phyloP scores from a whole-genome alignment of 2,113 vertebrate species.

The Eretmodus cyanostictus region DNA sequence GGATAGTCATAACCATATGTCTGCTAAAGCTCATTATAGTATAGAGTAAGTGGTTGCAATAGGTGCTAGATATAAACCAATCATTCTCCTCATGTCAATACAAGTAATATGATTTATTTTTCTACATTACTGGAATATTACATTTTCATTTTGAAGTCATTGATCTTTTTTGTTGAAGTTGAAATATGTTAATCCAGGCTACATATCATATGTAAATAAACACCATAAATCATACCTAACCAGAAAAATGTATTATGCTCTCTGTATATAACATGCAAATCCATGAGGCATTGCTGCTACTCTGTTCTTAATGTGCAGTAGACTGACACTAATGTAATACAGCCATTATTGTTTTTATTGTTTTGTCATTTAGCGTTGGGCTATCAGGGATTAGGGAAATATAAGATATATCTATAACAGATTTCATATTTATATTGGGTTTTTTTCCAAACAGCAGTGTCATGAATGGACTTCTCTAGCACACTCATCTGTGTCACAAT shows the following conservation, averaged over 20 bases:
- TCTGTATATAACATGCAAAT: slow-evolving; percentile 40
- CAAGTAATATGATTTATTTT: slow-evolving; percentile 41
- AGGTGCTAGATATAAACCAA: slow-evolving; percentile 26
- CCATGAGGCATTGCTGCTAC: not conserved
- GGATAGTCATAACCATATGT: not conserved
- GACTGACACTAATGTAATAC: slow-evolving; percentile 19
- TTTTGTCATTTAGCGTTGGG: slow-evolving; percentile 1
- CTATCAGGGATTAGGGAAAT: not conserved
- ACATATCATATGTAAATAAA: slow-evolving; percentile 56
- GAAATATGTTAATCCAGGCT: not conserved
- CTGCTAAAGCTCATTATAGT: not conserved
- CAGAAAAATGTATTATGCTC: slow-evolving; percentile 53
- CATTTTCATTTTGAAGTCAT: slow-evolving; percentile 39
- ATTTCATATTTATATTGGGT: not conserved
- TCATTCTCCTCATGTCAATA: slow-evolving; percentile 28
- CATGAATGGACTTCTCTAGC: not conserved
- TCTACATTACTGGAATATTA: slow-evolving; percentile 33
- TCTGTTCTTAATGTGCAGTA: slow-evolving; percentile 15
- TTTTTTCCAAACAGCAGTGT: not conserved
- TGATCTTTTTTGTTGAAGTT: slow-evolving; percentile 18
- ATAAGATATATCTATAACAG: not conserved
- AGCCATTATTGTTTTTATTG: not conserved
- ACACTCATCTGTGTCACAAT: not conserved
- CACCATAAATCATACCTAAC: slow-evolving; percentile 39
- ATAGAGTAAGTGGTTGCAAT: not conserved